Evolutionary conservation across 2,797 vertebrate species (phyloP).

Genomic region (Spinus pinus): DNA sequence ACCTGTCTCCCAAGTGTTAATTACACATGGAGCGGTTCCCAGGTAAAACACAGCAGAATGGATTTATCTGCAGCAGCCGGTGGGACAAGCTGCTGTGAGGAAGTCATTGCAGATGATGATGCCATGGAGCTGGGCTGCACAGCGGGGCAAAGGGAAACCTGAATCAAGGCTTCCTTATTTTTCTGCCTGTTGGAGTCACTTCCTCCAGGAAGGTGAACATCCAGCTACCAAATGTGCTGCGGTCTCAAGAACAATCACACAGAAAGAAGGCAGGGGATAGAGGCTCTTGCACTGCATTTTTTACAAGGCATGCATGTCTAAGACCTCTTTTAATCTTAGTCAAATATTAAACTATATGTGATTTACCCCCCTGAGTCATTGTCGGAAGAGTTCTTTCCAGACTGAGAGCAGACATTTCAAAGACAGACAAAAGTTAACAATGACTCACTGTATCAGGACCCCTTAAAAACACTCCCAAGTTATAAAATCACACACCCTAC

Average conservation of each 20-base stretch:
- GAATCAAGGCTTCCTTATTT: background rate
- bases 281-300: background rate
- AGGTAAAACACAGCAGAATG: background rate
- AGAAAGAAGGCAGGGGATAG: background rate
- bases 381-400: background rate
- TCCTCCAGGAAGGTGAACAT: background rate
- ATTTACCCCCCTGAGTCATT: background rate
- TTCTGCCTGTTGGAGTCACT: background rate
- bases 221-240: background rate
- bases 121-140: background rate
- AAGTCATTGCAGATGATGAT: background rate
- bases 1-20: background rate
- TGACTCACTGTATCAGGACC: conserved; percentile 33
- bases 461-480: conserved; percentile 11
- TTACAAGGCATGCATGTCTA: background rate
- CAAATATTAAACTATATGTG: conserved; percentile 22
- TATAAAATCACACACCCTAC: conserved; percentile 18
- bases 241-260: background rate
- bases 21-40: background rate
- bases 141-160: background rate
- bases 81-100: background rate
- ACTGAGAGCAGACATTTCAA: background rate
- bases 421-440: background rate
- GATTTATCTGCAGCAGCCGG: background rate
- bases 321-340: background rate